Evolutionary conservation across 1,140 invertebrate species (phyloP), one percentile per base, ranked within the genome.

Genomic region (Odontomachus brunneus): DNA sequence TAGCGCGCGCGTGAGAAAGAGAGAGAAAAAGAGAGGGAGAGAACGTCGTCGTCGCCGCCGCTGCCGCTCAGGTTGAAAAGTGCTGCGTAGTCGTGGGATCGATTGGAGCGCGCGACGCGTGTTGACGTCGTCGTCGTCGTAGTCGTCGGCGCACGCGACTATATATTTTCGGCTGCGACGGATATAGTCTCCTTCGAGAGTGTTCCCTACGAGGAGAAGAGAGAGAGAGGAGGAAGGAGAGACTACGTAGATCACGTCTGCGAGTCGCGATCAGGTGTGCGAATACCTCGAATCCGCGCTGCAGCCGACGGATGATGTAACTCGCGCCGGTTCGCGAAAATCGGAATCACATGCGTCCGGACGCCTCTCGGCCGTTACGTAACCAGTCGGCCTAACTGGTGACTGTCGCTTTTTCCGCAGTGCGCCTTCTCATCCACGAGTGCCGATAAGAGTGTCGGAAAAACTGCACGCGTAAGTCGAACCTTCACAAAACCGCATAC

Each of bases 31-130:
- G n/a, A n/a, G n/a, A n/a, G n/a, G 9, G 3, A 11, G 38, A 44
- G 38, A 44, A 19, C n/a, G n/a, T 33, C 48, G 29, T 19, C 72
- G 22, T n/a, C 33, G 19, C 19, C 44, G 63, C 44, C 51, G 51
- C 26, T 38, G 5, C 55, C 22, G 19, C 55, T 22, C 55, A 1
- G 22, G 14, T 69, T 44, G 75, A 69, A 69, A 80, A 55, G 22
- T 80, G 75, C 75, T 80, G 75, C 75, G 75, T 80, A 80, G 75
- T 80, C 75, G 65, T 65, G 65, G 51, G 51, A 80, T 80, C 75
- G 75, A 80, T 80, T 29, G 51, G 51, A 19, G 65, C 65, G 75
- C 53, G 53, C 53, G n/a, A 55, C n/a, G 53, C 75, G 22, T 80
- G 75, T 80, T 80, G 75, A 78, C 75, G 65, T 76, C 48, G 74